Base-by-base conservation (phyloP, 2,888 invertebrate species). In the Disparrhopalites patrizii region DNA sequence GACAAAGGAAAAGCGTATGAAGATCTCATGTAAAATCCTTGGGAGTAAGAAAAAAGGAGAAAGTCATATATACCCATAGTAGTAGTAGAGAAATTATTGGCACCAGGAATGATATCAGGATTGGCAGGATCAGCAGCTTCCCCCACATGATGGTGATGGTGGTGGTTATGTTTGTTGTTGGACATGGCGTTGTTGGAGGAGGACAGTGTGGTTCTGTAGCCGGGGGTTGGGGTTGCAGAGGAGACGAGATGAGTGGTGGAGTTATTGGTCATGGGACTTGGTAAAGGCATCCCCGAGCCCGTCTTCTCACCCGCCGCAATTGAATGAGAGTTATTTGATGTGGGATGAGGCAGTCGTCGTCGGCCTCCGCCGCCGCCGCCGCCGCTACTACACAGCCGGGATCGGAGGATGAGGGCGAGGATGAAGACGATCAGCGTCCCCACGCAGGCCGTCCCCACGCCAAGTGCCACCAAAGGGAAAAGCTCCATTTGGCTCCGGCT, bases 61-160 rank as follows among this genome's bases (percentile, higher is more conserved):
- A n/a, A n/a, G n/a, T n/a, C n/a, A n/a, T n/a, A n/a, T 50, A 70
- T 65, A 75, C 74, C 74, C 68, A n/a, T n/a, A n/a, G 60, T 18
- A n/a, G 40, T 36, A 54, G 71, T 70, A 65, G 73, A 70, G 67
- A 70, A 75, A 66, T 68, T 72, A 66, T 75, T 75, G 71, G 73
- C 73, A 72, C 73, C 75, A 50, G 74, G 73, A 61, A 75, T 74
- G 64, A 75, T 74, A 69, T 75, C 75, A 43, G 75, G 75, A 67
- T 75, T 75, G 61, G 73, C 70, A 43, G 66, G 30, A 70, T 73
- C 73, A 54, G 68, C 69, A 27, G 73, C 75, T n/a, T n/a, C n/a
- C n/a, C n/a, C n/a, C n/a, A n/a, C n/a, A n/a, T n/a, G n/a, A n/a
- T n/a, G n/a, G n/a, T n/a, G n/a, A n/a, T n/a, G n/a, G n/a, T n/a